Evolutionary conservation across 2,113 vertebrate genomes (phyloP).

Genomic region (Marmota flaviventris): DNA sequence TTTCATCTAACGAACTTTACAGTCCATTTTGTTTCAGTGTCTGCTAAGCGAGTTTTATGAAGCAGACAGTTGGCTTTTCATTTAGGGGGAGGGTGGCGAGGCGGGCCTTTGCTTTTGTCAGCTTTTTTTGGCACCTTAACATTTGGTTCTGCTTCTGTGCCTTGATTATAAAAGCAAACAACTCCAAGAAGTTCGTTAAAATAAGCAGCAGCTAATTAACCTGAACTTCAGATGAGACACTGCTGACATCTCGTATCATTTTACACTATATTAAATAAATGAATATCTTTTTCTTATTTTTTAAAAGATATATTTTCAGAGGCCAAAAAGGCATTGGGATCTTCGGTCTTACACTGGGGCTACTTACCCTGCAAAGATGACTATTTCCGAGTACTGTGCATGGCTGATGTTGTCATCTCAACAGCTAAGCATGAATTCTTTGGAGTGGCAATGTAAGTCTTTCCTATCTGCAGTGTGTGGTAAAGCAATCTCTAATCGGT

Average conservation of each 20-base stretch:
- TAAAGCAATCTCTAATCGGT: conserved; percentile 79
- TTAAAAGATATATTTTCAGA: conserved; percentile 94
- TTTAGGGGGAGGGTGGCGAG: conserved; percentile 95
- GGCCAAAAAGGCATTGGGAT: conserved; percentile 89
- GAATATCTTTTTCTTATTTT: conserved; percentile 90
- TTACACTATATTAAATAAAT: conserved; percentile 95
- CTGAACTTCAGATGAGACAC: conserved; percentile 97
- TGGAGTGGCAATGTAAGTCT: conserved; percentile 97
- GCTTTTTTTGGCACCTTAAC: conserved; percentile 99
- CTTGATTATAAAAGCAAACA: conserved; percentile 99
- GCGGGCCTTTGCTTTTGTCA: conserved; percentile 98
- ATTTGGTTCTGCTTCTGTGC: conserved; percentile 99
- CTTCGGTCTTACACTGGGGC: conserved; percentile 94
- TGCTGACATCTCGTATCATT: conserved; percentile 96
- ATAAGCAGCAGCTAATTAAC: conserved; percentile 99
- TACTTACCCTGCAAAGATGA: conserved; percentile 93
- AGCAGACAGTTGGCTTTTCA: conserved; percentile 99
- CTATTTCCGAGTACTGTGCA: conserved; percentile 92
- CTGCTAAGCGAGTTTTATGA: conserved; percentile 99
- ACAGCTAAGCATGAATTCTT: conserved; percentile 98
- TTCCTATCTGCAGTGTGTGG: conserved; percentile 78
- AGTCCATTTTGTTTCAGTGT: conserved; percentile 99
- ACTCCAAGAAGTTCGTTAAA: conserved; percentile 99
- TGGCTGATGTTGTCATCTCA: conserved; percentile 96
- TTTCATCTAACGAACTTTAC: conserved; percentile 99